Conservation (phyloP, 2,113 vertebrate species). For the pig (Sus scrofa) region T2T-Sscrofa CM000821.6:46000501-46001000, state of each 20-base stretch:
- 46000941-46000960: neutral
- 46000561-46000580: neutral
- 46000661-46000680: neutral
- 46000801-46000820: neutral
- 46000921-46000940: neutral
- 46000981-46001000: conserved; percentile 43
- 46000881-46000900: conserved; percentile 14
- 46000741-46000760: neutral
- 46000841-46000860: conserved; percentile 23
- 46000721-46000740: neutral
- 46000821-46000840: neutral
- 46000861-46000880: conserved; percentile 34
- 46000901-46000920: neutral
- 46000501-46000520: conserved; percentile 9
- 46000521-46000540: neutral
- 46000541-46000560: neutral
- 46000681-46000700: conserved; percentile 12
- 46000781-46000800: neutral
- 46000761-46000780: conserved; percentile 56
- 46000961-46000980: neutral
- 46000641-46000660: neutral
- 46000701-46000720: neutral
- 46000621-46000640: neutral
- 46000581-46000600: neutral
- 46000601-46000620: neutral